Percentiles rank a stretch among this genome's conserved stretches.
These are phyloP conservation scores for Prunella strophiata DNA, from an alignment of 2,797 vertebrate genomes.

Conservation along the genomic window DNA sequence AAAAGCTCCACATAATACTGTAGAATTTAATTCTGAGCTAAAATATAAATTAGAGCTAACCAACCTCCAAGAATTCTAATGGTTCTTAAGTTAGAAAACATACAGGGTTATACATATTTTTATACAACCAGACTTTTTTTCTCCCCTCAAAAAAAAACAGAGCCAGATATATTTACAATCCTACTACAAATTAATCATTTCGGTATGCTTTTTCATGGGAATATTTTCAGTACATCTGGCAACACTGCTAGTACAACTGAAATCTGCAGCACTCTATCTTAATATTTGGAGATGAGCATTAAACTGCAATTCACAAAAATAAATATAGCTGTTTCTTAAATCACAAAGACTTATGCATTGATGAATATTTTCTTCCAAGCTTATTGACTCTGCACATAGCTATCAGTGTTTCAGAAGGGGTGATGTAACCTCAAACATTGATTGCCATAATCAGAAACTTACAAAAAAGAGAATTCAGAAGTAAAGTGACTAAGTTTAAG, in stretches of 20 bases:
- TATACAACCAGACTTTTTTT: background rate
- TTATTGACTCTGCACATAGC: background rate
- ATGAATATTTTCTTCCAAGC: background rate
- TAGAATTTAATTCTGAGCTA: background rate
- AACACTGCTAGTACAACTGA: background rate
- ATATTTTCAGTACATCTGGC: background rate
- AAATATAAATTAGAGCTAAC: constrained; percentile 19
- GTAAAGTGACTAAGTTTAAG: background rate
- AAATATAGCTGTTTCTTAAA: background rate
- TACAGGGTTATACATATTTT: background rate
- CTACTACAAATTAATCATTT: background rate
- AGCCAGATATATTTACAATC: background rate
- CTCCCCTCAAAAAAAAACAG: background rate
- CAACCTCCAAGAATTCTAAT: background rate
- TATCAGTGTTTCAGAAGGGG: background rate
- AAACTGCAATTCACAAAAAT: background rate
- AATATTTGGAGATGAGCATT: background rate
- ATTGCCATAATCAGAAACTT: background rate
- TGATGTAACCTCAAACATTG: background rate
- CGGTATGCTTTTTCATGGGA: background rate
- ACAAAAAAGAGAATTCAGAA: background rate
- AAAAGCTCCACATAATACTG: background rate
- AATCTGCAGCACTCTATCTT: background rate
- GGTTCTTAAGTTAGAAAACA: background rate
- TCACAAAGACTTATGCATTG: background rate